These are phyloP conservation scores for Hippocampus abdominalis DNA, from an alignment of 2,113 vertebrate genomes.

Conservation along the genomic window DNA sequence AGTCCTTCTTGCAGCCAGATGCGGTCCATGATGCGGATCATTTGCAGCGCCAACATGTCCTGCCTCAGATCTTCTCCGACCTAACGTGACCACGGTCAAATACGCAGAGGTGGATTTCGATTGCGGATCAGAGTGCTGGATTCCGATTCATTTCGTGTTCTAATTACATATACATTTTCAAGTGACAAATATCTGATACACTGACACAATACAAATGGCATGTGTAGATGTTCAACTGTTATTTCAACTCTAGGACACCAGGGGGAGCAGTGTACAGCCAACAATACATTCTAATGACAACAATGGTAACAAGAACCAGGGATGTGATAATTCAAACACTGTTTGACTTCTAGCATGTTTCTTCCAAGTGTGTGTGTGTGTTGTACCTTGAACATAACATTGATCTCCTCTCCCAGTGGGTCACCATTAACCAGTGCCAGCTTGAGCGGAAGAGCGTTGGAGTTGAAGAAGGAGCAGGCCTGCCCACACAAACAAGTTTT, in stretches of 20 bases:
- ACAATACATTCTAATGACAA: not conserved
- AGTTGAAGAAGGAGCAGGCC: constrained; percentile 99
- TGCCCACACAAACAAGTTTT: constrained; percentile 52
- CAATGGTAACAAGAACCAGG: not conserved
- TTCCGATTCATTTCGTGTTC: not conserved
- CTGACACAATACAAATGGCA: not conserved
- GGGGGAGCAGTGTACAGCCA: constrained; percentile 30
- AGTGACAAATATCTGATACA: not conserved
- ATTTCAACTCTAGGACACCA: constrained; percentile 36
- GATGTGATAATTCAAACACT: not conserved
- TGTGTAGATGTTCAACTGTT: not conserved
- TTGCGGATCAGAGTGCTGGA: not conserved
- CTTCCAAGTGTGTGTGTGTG: not conserved
- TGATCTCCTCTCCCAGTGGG: constrained; percentile 94
- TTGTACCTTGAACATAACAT: constrained; percentile 98
- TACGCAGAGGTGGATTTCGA: not conserved
- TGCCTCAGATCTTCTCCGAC: constrained; percentile 96
- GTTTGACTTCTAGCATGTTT: not conserved
- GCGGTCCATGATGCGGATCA: constrained; percentile 99
- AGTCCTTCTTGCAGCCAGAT: constrained; percentile 97
- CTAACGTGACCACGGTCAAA: constrained; percentile 56
- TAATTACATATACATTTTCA: not conserved
- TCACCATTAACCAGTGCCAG: constrained; percentile 89
- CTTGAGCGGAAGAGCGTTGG: constrained; percentile 94
- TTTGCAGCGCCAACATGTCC: constrained; percentile 97